Base-by-base conservation (phyloP, 2,113 vertebrate species). In the Dasypus novemcinctus region DNA sequence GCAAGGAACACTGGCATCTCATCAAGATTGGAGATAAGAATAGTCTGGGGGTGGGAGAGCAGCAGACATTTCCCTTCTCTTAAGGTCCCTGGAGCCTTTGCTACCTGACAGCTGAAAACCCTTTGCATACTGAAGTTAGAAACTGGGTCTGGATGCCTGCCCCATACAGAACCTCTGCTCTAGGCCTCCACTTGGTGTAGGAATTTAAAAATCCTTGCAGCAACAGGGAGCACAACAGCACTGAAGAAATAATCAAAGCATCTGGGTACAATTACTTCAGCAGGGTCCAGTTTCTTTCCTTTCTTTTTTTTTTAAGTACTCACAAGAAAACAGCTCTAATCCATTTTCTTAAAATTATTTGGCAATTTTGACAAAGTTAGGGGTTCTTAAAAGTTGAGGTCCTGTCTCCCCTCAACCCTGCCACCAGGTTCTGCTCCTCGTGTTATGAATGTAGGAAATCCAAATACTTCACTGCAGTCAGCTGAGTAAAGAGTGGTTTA, bases 211-310 rank as follows among this genome's bases (percentile, higher is more conserved):
- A 80, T 95, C 96, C 97, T 97, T 1, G 49, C 96, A 97, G 97
- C 97, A 95, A 49, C 90, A 94, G 75, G 96, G 49, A 97, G 97
- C 96, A n/a, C 18, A 25, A 15, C 72, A 68, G 88, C 27, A 83
- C 64, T 43, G 74, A 75, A n/a, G 94, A 85, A 91, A 33, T 31
- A 52, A 97, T 96, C 95, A 23, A 38, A 74, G 79, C 96, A 98
- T 97, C 97, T 98, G 98, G 98, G 97, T 94, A 95, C 96, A 98
- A 97, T 98, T 98, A 98, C 97, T 90, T 93, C n/a, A 92, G 97
- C 94, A 46, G 95, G 97, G 96, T 97, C 69, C 92, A 85, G 95
- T 95, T 93, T 76, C 84, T 76, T 61, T 79, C n/a, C 63, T 78
- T 25, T 74, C 14, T 25, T 36, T 52, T 29, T 49, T 63, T 96